phyloP scores from a whole-genome alignment of 2,888 invertebrate species.

The Pandemis heparana region DNA sequence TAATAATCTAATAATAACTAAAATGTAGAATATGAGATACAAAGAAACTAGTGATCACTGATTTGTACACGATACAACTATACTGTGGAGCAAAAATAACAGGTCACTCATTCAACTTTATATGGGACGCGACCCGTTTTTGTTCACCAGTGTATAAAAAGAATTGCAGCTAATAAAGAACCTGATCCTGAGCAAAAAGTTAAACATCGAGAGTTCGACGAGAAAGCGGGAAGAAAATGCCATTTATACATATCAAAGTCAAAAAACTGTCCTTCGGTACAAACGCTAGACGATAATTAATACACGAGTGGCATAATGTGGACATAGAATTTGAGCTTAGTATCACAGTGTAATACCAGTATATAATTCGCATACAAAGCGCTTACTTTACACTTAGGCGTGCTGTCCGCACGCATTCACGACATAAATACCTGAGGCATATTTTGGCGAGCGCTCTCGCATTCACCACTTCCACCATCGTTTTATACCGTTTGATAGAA shows the following conservation, averaged over 20 bases:
- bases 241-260: constrained; percentile 34
- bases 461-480: too few species aligned
- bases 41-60: constrained; percentile 47
- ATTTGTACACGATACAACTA: constrained; percentile 45
- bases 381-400: not conserved
- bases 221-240: constrained; percentile 49
- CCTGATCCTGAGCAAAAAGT: constrained; percentile 51
- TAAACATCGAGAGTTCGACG: constrained; percentile 49
- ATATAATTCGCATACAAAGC: not conserved
- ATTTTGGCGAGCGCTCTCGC: too few species aligned
- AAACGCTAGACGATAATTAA: not conserved
- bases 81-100: too few species aligned
- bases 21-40: constrained; percentile 50
- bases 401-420: not conserved
- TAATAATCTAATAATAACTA: constrained; percentile 51
- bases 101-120: too few species aligned
- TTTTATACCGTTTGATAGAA: too few species aligned
- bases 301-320: not conserved
- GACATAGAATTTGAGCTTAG: constrained; percentile 13
- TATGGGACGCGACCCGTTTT: too few species aligned
- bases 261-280: constrained; percentile 5
- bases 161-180: constrained; percentile 19
- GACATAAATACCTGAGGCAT: too few species aligned
- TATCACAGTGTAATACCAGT: constrained; percentile 2
- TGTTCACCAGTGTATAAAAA: too few species aligned